Evolutionary conservation across 2,797 vertebrate genomes (phyloP).

Genomic region (Neosilurus hyrtlii): DNA sequence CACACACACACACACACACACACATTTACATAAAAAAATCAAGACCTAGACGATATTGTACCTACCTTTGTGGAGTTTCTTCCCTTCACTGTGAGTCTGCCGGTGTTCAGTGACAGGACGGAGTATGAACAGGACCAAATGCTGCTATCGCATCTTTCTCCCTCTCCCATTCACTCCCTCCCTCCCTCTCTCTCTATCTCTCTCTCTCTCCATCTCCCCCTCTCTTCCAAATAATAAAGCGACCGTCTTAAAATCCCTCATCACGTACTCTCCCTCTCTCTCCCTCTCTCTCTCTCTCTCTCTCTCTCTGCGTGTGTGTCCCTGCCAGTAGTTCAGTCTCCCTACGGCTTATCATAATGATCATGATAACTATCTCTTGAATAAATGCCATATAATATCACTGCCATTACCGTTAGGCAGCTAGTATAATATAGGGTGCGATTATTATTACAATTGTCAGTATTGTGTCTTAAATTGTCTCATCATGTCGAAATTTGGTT

Average conservation of each 20-base stretch:
- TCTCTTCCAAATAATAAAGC: slow-evolving; percentile 25
- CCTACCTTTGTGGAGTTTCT: slow-evolving; percentile 25
- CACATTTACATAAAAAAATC: background rate
- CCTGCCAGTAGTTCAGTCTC: slow-evolving; percentile 5
- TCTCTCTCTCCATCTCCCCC: background rate
- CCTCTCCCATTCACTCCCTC: background rate
- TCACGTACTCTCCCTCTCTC: slow-evolving; percentile 31
- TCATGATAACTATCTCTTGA: slow-evolving; percentile 53
- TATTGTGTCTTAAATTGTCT: background rate
- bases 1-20: background rate
- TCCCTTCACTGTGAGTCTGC: background rate
- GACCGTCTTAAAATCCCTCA: slow-evolving; percentile 29
- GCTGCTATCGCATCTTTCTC: background rate
- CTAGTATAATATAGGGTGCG: slow-evolving; percentile 15
- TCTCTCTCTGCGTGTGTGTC: background rate
- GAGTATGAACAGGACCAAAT: slow-evolving; percentile 7
- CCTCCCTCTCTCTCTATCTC: background rate
- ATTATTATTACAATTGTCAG: background rate
- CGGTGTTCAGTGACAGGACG: slow-evolving; percentile 8
- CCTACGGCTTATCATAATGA: slow-evolving; percentile 46
- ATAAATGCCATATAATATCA: slow-evolving; percentile 54
- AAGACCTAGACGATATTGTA: too few species aligned
- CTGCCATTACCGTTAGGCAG: slow-evolving; percentile 27
- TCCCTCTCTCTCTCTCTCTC: slow-evolving; percentile 24
- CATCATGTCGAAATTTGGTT: background rate